phyloP scores from a whole-genome alignment of 1,140 invertebrate species.

The Aplysia californica region DNA sequence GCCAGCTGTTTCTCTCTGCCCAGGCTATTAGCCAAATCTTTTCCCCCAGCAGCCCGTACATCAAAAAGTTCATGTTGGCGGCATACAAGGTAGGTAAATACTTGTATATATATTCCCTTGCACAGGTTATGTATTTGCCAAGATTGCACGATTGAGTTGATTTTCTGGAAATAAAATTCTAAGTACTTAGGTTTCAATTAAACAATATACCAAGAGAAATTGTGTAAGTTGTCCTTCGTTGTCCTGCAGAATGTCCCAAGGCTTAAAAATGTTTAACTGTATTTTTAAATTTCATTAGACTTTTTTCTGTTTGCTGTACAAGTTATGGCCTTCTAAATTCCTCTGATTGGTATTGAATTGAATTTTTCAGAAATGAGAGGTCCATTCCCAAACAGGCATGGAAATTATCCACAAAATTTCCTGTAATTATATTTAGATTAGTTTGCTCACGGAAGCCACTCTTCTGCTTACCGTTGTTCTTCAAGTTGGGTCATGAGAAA shows the following conservation, averaged over 20 bases:
- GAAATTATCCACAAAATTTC: no score
- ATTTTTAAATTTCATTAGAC: no score
- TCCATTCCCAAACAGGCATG: no score
- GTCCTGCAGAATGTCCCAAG: constrained; percentile 75
- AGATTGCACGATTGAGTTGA: background rate
- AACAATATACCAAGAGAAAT: background rate
- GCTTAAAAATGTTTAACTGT: no score
- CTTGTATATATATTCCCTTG: background rate
- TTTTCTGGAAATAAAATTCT: background rate
- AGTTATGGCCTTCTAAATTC: no score
- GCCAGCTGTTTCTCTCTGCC: constrained; percentile 46
- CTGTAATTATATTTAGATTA: no score
- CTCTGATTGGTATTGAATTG: no score
- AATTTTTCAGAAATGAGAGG: no score
- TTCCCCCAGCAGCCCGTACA: constrained; percentile 37
- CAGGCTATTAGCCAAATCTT: constrained; percentile 45
- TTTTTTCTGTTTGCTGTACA: no score
- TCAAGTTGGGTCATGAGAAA: no score
- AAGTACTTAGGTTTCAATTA: background rate
- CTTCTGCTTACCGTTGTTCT: no score
- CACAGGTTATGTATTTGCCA: background rate
- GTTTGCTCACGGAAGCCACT: no score
- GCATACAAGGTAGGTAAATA: constrained; percentile 41
- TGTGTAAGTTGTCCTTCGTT: background rate
- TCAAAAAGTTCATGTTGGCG: constrained; percentile 47